A percentile compares a stretch with the other conserved stretches of the same genome.
Conservation (phyloP, 2,888 invertebrate species). For the Rugalucina vietnamica region DNA sequence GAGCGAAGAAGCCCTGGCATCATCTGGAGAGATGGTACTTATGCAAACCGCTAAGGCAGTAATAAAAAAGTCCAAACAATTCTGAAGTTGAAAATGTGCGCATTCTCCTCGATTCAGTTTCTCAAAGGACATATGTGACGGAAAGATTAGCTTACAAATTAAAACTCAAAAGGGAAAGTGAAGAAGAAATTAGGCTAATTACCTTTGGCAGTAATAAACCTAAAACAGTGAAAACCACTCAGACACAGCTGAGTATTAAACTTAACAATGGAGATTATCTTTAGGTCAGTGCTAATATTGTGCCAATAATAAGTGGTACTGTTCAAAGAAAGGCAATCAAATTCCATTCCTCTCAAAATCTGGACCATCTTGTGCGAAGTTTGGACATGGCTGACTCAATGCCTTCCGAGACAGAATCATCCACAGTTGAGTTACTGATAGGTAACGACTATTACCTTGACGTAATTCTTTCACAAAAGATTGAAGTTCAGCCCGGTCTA, state of each 20-base stretch:
- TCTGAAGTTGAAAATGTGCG: not conserved
- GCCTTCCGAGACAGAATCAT: conserved; percentile 19
- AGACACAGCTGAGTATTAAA: conserved; percentile 15
- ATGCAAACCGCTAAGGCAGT: conserved; percentile 8
- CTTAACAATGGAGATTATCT: conserved; percentile 15
- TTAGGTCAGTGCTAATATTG: conserved; percentile 24
- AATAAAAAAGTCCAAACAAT: not conserved
- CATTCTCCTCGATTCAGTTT: conserved; percentile 32
- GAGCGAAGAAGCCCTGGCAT: not conserved
- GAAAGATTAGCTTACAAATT: conserved; percentile 14
- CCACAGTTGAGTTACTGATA: too few species aligned
- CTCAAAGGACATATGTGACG: conserved; percentile 31
- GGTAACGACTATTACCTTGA: conserved; percentile 33
- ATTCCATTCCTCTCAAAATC: not conserved
- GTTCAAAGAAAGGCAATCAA: conserved; percentile 21
- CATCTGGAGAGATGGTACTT: conserved; percentile 6
- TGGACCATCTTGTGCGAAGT: conserved; percentile 4
- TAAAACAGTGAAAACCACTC: conserved; percentile 14
- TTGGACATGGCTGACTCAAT: conserved; percentile 22
- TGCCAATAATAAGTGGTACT: conserved; percentile 32
- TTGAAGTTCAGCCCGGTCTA: conserved; percentile 31
- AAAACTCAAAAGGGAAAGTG: not conserved
- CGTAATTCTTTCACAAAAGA: conserved; percentile 23
- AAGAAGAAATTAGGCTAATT: conserved; percentile 23
- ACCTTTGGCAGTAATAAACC: conserved; percentile 17